Conservation (phyloP, 1,140 invertebrate species). For the Nasonia giraulti region DNA sequence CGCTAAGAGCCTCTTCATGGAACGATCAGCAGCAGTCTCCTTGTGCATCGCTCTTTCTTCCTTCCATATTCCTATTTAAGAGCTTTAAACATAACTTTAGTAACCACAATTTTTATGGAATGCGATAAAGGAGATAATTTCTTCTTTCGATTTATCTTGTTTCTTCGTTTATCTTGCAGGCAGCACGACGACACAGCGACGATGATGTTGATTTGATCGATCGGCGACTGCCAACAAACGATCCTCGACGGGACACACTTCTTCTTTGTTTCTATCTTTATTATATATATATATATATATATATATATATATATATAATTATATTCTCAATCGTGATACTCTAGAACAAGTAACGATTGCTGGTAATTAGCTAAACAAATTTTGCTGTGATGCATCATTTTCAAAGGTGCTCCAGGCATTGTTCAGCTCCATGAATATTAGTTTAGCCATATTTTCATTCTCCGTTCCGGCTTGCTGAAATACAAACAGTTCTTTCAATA, state of each 20-base stretch:
- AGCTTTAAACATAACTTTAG: constrained; percentile 38
- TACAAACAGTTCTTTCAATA: constrained; percentile 42
- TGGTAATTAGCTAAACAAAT: constrained; percentile 82
- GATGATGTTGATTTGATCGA: constrained; percentile 10
- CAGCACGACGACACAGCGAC: constrained; percentile 49
- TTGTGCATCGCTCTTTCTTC: neutral
- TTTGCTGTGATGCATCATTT: constrained; percentile 89
- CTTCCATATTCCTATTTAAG: constrained; percentile 14
- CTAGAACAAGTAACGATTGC: constrained; percentile 64
- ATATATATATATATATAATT: constrained; percentile 57
- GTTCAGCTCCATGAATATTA: constrained; percentile 99
- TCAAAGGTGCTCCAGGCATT: constrained; percentile 99
- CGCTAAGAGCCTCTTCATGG: constrained; percentile 17
- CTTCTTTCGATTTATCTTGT: constrained; percentile 7
- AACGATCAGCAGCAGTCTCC: constrained; percentile 31
- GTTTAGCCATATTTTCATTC: constrained; percentile 93
- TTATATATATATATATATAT: constrained; percentile 27
- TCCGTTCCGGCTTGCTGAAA: constrained; percentile 91
- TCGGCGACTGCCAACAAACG: constrained; percentile 28
- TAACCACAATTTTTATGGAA: constrained; percentile 64
- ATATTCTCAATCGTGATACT: constrained; percentile 61
- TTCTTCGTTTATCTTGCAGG: constrained; percentile 57
- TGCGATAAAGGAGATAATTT: constrained; percentile 59
- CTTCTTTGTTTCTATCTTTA: constrained; percentile 48
- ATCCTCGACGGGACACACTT: constrained; percentile 47